Conservation (phyloP, 2,113 vertebrate genomes). For the pig (Sus scrofa) region T2T-Sscrofa CM000826.6:133495001-133495500, state of each 20-base stretch:
- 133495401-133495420: background rate
- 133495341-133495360: background rate
- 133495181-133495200: background rate
- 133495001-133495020: background rate
- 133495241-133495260: background rate
- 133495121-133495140: background rate
- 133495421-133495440: background rate
- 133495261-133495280: background rate
- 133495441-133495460: background rate
- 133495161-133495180: background rate
- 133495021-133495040: background rate
- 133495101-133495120: background rate
- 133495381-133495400: background rate
- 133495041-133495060: background rate
- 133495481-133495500: background rate
- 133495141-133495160: background rate
- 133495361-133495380: background rate
- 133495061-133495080: background rate
- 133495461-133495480: conserved; percentile 25
- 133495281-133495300: background rate
- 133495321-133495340: background rate
- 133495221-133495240: background rate
- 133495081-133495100: background rate
- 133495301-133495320: conserved; percentile 27
- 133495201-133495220: background rate